These are phyloP conservation scores for Platerodrilus igneus DNA, from an alignment of 2,888 invertebrate genomes.

Conservation along the genomic window DNA sequence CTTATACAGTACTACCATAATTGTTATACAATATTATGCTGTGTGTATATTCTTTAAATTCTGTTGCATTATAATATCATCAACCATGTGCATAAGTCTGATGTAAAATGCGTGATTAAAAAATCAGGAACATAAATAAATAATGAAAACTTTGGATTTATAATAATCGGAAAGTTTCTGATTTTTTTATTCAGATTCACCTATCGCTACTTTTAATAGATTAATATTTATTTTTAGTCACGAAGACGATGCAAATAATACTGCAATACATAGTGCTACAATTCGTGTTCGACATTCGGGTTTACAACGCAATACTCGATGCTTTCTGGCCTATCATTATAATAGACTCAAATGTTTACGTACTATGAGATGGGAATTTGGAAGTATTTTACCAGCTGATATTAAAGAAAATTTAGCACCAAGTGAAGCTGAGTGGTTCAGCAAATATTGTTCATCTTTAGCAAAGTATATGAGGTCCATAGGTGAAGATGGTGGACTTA, in stretches of 20 bases:
- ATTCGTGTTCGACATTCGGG: constrained; percentile 82
- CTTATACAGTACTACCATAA: too few species aligned
- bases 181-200: too few species aligned
- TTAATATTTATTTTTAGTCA: constrained; percentile 14
- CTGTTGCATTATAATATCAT: too few species aligned
- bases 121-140: too few species aligned
- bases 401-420: constrained; percentile 74
- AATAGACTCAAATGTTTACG: constrained; percentile 76
- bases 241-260: constrained; percentile 17
- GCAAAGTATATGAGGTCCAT: constrained; percentile 87
- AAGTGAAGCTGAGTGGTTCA: constrained; percentile 84
- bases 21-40: too few species aligned
- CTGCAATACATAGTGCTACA: constrained; percentile 56
- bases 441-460: constrained; percentile 78
- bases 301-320: constrained; percentile 83
- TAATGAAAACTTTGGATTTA: too few species aligned
- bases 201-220: background rate
- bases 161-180: too few species aligned
- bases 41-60: too few species aligned
- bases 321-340: constrained; percentile 78
- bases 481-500: constrained; percentile 76
- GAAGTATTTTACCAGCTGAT: constrained; percentile 83
- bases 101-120: too few species aligned
- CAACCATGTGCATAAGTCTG: too few species aligned
- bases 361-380: constrained; percentile 93